A percentile compares a stretch with the other conserved stretches of the same genome.
Evolutionary conservation across 64 coral and sea anemone genomes (phyloP).

Genomic region (Stichodactyla mertensii): DNA sequence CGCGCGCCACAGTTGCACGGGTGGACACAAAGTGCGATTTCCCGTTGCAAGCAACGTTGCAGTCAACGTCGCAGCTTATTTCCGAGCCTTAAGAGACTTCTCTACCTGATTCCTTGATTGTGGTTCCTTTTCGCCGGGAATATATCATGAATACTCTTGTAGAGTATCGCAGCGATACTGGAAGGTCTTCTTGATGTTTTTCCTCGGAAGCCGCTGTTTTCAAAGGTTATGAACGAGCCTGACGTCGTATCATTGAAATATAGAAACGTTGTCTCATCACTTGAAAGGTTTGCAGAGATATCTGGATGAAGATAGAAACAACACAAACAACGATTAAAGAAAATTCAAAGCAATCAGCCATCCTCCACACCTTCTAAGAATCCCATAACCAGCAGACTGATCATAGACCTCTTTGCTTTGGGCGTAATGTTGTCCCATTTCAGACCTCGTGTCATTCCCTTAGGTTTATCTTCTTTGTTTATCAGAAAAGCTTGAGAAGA

Average conservation of each 20-base stretch:
- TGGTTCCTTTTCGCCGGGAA: background rate
- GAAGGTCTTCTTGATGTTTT: background rate
- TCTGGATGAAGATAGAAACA: background rate
- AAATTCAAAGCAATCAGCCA: no score
- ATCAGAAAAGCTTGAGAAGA: no score
- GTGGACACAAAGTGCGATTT: background rate
- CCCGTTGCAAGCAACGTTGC: no score
- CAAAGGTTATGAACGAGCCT: background rate
- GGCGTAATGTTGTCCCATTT: no score
- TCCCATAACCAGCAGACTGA: no score
- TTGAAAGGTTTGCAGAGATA: conserved; percentile 3
- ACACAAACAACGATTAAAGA: no score
- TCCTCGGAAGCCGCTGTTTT: background rate
- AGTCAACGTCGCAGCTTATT: no score
- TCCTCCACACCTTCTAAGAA: no score
- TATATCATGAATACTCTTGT: conserved; percentile 8
- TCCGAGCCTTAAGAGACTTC: background rate
- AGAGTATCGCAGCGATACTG: background rate
- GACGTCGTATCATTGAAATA: background rate
- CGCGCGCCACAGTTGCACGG: background rate
- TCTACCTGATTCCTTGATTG: background rate
- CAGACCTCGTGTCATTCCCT: no score
- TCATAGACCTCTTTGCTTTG: no score
- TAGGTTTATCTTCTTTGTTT: no score
- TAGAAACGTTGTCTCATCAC: background rate